A percentile compares a stretch with the other conserved stretches of the same genome.
phyloP scores from a whole-genome alignment of 92 coral and sea anemone genomes.

The Epizoanthus ramosus region DNA sequence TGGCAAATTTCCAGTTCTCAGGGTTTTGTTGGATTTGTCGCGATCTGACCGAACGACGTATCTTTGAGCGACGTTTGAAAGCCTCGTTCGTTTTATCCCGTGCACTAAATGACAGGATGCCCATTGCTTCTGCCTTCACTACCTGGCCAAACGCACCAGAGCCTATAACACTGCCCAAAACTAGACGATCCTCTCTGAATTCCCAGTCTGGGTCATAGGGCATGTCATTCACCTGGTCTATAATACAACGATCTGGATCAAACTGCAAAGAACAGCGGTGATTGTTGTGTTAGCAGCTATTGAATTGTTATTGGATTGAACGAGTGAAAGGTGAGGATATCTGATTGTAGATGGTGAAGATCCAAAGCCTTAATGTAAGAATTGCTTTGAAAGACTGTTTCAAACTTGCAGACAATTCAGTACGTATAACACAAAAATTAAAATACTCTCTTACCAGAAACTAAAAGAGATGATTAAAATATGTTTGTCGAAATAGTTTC shows the following conservation, averaged over 20 bases:
- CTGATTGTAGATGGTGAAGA: too few relatives aligned
- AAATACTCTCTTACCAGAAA: too few relatives aligned
- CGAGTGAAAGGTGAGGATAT: too few relatives aligned
- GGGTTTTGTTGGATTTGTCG: constrained; percentile 49
- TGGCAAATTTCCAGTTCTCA: constrained; percentile 52
- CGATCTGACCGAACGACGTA: constrained; percentile 74
- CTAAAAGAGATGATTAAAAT: too few relatives aligned
- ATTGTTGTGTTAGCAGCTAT: neutral
- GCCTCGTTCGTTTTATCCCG: constrained; percentile 72
- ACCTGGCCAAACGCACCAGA: constrained; percentile 99
- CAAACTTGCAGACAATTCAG: too few relatives aligned
- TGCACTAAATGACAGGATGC: constrained; percentile 82
- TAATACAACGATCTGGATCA: constrained; percentile 90
- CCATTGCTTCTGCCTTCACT: constrained; percentile 88
- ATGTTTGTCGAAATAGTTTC: too few relatives aligned
- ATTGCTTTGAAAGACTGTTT: too few relatives aligned
- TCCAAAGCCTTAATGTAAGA: too few relatives aligned
- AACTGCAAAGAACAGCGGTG: constrained; percentile 56
- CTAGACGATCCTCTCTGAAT: constrained; percentile 88
- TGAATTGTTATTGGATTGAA: too few relatives aligned
- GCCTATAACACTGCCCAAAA: constrained; percentile 85
- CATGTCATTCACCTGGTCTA: constrained; percentile 89
- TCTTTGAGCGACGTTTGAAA: constrained; percentile 71
- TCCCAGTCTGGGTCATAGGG: constrained; percentile 99
- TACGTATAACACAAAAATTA: too few relatives aligned